phyloP scores from a whole-genome alignment of 2,888 invertebrate species.

The Anthoptus insignis region DNA sequence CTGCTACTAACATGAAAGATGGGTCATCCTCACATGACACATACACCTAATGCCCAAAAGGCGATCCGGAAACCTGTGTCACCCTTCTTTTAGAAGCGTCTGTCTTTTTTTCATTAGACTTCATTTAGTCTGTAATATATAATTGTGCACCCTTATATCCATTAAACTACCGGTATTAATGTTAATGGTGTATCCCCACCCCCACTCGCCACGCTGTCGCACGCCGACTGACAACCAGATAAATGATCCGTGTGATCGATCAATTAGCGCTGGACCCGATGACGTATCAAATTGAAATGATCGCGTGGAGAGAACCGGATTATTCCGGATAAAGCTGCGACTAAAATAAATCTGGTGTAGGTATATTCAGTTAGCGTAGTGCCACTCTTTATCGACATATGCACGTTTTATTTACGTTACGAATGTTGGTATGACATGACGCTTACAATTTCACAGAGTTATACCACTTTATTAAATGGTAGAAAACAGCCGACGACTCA shows the following conservation, averaged over 20 bases:
- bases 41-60: no score
- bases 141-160: background rate
- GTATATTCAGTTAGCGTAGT: background rate
- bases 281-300: conserved; percentile 4
- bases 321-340: background rate
- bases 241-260: conserved; percentile 10
- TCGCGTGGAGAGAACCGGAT: background rate
- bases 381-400: background rate
- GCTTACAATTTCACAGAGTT: no score
- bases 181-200: background rate
- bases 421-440: no score
- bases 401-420: background rate
- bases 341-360: background rate
- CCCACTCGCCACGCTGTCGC: conserved; percentile 10
- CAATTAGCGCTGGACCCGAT: conserved; percentile 5
- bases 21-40: no score
- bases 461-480: no score
- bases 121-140: no score
- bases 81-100: no score
- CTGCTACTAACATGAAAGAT: no score
- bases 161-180: background rate
- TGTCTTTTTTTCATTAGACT: no score
- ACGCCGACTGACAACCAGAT: conserved; percentile 13
- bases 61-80: no score
- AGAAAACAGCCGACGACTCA: no score